Evolutionary conservation across 2,113 vertebrate species (phyloP).

Genomic region (Polypterus bichir): DNA sequence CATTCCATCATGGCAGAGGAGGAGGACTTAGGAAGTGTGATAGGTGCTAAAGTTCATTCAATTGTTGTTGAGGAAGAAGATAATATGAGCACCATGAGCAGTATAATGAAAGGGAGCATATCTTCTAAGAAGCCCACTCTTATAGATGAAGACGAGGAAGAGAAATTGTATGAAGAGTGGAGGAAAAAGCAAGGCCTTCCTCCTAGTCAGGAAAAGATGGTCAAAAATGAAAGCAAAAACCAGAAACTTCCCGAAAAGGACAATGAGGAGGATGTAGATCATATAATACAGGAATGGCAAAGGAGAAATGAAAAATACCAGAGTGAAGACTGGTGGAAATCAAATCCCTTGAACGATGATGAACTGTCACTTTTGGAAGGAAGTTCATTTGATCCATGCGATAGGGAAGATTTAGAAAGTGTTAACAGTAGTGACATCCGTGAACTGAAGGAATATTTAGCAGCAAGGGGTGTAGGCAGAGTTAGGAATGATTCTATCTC

Average conservation of each 20-base stretch:
- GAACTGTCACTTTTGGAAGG: constrained; percentile 24
- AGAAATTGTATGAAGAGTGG: constrained; percentile 29
- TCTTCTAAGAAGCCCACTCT: constrained; percentile 45
- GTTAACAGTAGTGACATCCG: constrained; percentile 64
- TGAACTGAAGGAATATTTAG: constrained; percentile 51
- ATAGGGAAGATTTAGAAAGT: constrained; percentile 54
- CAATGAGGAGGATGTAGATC: constrained; percentile 45
- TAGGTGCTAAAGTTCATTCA: constrained; percentile 45
- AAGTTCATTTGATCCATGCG: constrained; percentile 21
- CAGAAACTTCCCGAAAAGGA: constrained; percentile 24
- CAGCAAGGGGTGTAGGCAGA: constrained; percentile 25
- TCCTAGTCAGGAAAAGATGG: constrained; percentile 15
- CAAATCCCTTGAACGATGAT: constrained; percentile 44
- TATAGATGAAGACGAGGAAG: constrained; percentile 42
- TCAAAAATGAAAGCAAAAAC: constrained; percentile 7
- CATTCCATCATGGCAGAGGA: constrained; percentile 31
- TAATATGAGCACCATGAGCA: constrained; percentile 58
- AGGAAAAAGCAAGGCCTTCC: constrained; percentile 31
- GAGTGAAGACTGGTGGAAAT: constrained; percentile 46
- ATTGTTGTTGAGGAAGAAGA: constrained; percentile 71
- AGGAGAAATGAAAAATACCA: constrained; percentile 71
- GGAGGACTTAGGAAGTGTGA: constrained; percentile 28
- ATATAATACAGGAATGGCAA: constrained; percentile 76
- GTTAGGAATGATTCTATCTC: constrained; percentile 44
- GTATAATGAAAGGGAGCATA: constrained; percentile 41